Evolutionary conservation across 2,797 vertebrate species (phyloP).

Genomic region (Rousettus madagascariensis): DNA sequence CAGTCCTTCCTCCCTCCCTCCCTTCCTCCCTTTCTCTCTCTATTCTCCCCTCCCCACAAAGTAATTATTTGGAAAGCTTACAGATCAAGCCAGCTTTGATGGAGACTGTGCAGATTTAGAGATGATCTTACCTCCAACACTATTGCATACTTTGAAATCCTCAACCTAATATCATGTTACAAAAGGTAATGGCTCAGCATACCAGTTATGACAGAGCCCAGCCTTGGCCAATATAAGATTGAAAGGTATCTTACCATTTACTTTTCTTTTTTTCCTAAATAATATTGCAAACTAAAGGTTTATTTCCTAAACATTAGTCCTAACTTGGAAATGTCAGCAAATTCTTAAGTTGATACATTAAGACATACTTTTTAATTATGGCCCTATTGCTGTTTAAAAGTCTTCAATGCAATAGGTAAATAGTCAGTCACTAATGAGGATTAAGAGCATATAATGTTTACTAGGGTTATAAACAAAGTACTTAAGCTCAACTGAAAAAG

Average conservation of each 20-base stretch:
- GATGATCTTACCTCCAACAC: background rate
- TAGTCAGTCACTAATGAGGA: background rate
- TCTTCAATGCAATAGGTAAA: background rate
- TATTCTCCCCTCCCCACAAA: background rate
- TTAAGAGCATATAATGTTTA: background rate
- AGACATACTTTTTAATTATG: background rate
- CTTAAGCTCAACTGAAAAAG: background rate
- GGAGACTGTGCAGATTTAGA: background rate
- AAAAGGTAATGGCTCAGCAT: background rate
- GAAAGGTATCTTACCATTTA: background rate
- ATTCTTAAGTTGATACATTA: background rate
- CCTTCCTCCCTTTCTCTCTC: background rate
- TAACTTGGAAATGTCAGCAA: conserved; percentile 4
- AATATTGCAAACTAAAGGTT: conserved; percentile 14
- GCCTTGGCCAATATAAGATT: background rate
- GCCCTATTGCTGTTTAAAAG: background rate
- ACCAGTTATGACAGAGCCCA: background rate
- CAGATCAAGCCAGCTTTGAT: background rate
- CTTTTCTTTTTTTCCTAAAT: background rate
- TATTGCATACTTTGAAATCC: background rate
- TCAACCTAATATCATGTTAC: background rate
- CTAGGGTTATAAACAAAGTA: background rate
- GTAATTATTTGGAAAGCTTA: background rate
- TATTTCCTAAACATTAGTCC: background rate
- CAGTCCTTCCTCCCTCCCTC: background rate